These are phyloP conservation scores for Pempheris klunzingeri DNA, from an alignment of 2,797 vertebrate species.

Conservation along the genomic window DNA sequence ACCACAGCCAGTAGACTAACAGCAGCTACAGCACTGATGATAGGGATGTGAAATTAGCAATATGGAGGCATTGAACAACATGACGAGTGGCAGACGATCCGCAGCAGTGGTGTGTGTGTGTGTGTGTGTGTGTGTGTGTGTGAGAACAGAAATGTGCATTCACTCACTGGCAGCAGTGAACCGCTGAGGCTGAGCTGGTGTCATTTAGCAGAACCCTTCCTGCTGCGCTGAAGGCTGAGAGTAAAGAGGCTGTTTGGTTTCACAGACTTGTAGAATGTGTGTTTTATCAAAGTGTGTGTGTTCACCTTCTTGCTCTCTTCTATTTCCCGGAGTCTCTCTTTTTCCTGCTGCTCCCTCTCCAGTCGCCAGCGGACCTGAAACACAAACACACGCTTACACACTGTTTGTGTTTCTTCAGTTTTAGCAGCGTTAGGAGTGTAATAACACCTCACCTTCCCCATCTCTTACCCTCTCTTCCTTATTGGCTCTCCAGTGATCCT, in stretches of 20 bases:
- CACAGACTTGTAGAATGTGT: constrained; percentile 27
- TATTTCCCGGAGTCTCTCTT: constrained; percentile 70
- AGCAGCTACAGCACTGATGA: too few relatives aligned
- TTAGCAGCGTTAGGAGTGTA: too few relatives aligned
- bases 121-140: not conserved
- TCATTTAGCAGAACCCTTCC: not conserved
- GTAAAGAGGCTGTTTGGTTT: constrained; percentile 1
- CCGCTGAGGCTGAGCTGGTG: not conserved
- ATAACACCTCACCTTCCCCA: not conserved
- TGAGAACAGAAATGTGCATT: not conserved
- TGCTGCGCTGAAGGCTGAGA: constrained; percentile 15
- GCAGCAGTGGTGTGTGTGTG: constrained; percentile 15
- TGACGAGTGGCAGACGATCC: too few relatives aligned
- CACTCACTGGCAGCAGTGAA: constrained; percentile 20
- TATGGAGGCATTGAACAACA: too few relatives aligned
- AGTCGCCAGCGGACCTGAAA: constrained; percentile 64
- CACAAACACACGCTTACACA: constrained; percentile 6
- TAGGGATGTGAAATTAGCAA: too few relatives aligned
- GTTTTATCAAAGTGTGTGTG: not conserved
- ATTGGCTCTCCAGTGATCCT: constrained; percentile 51
- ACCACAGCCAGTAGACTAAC: too few relatives aligned
- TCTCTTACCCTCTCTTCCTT: constrained; percentile 78
- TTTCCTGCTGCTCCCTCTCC: constrained; percentile 73
- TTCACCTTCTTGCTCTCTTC: constrained; percentile 81
- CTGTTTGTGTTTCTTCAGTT: not conserved